Evolutionary conservation across 2,113 vertebrate genomes (phyloP).

Genomic region (Percopsis transmontana): DNA sequence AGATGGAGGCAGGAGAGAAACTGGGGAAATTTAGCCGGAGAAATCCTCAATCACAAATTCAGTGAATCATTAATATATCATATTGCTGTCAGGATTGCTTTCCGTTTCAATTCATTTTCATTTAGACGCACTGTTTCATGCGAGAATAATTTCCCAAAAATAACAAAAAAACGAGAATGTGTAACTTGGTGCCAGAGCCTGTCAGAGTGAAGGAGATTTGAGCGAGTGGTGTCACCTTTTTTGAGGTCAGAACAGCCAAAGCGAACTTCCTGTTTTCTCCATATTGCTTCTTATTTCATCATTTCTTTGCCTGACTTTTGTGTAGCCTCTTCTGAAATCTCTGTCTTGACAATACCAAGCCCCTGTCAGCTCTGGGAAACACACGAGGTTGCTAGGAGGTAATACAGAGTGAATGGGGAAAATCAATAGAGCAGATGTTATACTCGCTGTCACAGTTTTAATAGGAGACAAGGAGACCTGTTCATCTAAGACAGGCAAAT

Average conservation of each 20-base stretch:
- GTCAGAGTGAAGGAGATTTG: background rate
- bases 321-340: background rate
- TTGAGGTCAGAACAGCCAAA: background rate
- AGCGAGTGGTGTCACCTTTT: slow-evolving; percentile 2
- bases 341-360: background rate
- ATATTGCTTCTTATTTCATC: slow-evolving; percentile 35
- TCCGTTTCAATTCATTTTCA: slow-evolving; percentile 55
- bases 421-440: background rate
- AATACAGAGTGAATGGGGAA: background rate
- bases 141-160: slow-evolving; percentile 43
- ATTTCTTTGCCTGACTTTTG: slow-evolving; percentile 18
- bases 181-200: too few relatives aligned
- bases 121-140: slow-evolving; percentile 43
- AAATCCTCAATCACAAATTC: slow-evolving; percentile 50
- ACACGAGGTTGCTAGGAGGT: background rate
- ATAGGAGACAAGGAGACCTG: too few relatives aligned
- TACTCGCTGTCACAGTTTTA: too few relatives aligned
- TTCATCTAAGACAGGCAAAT: background rate
- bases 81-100: slow-evolving; percentile 55
- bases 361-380: background rate
- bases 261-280: slow-evolving; percentile 6
- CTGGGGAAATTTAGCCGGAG: slow-evolving; percentile 61
- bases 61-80: slow-evolving; percentile 61
- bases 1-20: slow-evolving; percentile 28
- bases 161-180: slow-evolving; percentile 38